A percentile compares a stretch with the other conserved stretches of the same genome.
phyloP scores from a whole-genome alignment of 1,140 invertebrate genomes.

The Coelopa frigida region DNA sequence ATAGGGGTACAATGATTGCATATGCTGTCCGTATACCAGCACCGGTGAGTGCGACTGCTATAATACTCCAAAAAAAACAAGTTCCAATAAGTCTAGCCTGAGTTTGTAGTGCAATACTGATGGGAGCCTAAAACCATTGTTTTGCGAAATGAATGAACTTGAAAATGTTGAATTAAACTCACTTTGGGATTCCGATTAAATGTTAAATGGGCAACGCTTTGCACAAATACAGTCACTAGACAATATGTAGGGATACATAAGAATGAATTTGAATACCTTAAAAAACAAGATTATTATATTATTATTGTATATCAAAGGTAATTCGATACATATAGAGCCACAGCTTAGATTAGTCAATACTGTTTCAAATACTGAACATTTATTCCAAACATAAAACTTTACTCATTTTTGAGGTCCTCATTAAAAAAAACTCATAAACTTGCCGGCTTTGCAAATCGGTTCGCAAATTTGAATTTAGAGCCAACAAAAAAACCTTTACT shows the following conservation, averaged over 20 bases:
- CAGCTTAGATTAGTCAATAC: too few species aligned
- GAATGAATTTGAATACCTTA: slow-evolving; percentile 12
- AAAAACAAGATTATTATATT: slow-evolving; percentile 2
- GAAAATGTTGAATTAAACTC: too few species aligned
- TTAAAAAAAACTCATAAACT: too few species aligned
- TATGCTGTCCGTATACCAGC: slow-evolving; percentile 47
- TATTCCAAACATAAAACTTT: too few species aligned
- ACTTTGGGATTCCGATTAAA: too few species aligned
- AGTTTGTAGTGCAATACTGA: slow-evolving; percentile 18
- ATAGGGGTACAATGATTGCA: slow-evolving; percentile 46
- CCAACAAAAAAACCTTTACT: too few species aligned
- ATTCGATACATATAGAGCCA: too few species aligned
- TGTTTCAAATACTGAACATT: too few species aligned
- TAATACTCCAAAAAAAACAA: slow-evolving; percentile 46
- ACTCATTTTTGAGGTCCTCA: too few species aligned
- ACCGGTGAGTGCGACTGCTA: slow-evolving; percentile 45
- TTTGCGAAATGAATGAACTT: too few species aligned
- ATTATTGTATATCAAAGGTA: not conserved
- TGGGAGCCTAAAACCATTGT: slow-evolving; percentile 9
- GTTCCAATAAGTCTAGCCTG: slow-evolving; percentile 33
- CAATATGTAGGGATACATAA: slow-evolving; percentile 16
- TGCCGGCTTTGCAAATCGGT: too few species aligned
- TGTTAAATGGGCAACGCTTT: slow-evolving; percentile 12
- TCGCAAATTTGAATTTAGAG: too few species aligned
- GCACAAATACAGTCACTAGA: slow-evolving; percentile 14